Evolutionary conservation across 1,140 invertebrate genomes (phyloP).

Genomic region (Ceratitis capitata): DNA sequence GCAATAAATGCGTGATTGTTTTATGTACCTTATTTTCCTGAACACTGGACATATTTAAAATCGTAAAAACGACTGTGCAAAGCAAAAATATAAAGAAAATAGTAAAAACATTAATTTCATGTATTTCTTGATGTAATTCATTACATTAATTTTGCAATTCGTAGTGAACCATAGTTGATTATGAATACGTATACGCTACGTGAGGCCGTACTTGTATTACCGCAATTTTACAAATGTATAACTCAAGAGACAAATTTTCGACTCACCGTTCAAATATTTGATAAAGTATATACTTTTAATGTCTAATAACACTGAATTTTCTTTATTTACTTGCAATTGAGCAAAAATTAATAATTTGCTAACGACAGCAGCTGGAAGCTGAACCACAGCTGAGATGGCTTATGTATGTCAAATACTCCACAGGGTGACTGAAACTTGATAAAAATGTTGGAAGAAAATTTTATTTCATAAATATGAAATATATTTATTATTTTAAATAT

Average conservation of each 20-base stretch:
- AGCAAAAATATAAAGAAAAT: slow-evolving; percentile 2
- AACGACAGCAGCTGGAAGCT: background rate
- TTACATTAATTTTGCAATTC: background rate
- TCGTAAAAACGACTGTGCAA: background rate
- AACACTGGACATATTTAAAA: slow-evolving; percentile 19
- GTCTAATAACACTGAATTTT: background rate
- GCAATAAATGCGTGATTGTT: background rate
- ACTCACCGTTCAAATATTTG: too few relatives aligned
- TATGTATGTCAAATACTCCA: background rate
- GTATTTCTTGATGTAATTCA: background rate
- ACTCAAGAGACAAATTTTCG: background rate
- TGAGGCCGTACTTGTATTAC: background rate
- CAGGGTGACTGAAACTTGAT: background rate
- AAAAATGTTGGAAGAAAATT: too few relatives aligned
- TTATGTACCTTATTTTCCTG: slow-evolving; percentile 23
- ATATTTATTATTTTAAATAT: too few relatives aligned
- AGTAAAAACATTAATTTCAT: background rate
- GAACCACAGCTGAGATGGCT: background rate
- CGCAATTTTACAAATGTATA: background rate
- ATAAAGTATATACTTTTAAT: background rate
- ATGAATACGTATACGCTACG: background rate
- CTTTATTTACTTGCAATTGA: background rate
- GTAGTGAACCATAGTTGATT: background rate
- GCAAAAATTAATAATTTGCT: background rate
- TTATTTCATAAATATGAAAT: too few relatives aligned